Conservation (phyloP, 2,113 vertebrate species). For the Engystomops pustulosus region DNA sequence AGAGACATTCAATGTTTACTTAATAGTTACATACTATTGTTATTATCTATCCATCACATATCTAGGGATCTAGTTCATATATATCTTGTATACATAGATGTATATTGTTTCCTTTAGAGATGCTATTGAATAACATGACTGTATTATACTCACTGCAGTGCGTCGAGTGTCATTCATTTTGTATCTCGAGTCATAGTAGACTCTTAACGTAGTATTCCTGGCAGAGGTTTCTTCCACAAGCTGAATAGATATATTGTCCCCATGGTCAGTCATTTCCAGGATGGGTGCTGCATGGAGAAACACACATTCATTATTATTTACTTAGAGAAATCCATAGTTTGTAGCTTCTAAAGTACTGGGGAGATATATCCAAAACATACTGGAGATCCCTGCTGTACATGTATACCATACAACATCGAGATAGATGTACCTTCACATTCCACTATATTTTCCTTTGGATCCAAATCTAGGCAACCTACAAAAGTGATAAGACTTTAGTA, state of each 20-base stretch:
- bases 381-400: background rate
- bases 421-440: slow-evolving; percentile 15
- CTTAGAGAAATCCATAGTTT: background rate
- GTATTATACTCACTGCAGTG: background rate
- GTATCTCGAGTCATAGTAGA: slow-evolving; percentile 68
- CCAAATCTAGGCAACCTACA: slow-evolving; percentile 5
- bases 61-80: background rate
- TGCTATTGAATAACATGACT: background rate
- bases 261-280: slow-evolving; percentile 59
- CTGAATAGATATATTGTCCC: slow-evolving; percentile 62
- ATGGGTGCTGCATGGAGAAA: slow-evolving; percentile 65
- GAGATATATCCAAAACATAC: background rate
- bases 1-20: background rate
- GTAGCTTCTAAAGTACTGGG: background rate
- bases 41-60: background rate
- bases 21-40: no score
- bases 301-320: background rate
- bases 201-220: slow-evolving; percentile 60
- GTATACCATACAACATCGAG: background rate
- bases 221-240: slow-evolving; percentile 55
- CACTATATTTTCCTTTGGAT: background rate
- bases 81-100: no score
- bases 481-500: background rate
- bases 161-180: slow-evolving; percentile 2
- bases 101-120: background rate